These are phyloP conservation scores for Rhineura floridana DNA, from an alignment of 2,113 vertebrate genomes.

Conservation along the genomic window DNA sequence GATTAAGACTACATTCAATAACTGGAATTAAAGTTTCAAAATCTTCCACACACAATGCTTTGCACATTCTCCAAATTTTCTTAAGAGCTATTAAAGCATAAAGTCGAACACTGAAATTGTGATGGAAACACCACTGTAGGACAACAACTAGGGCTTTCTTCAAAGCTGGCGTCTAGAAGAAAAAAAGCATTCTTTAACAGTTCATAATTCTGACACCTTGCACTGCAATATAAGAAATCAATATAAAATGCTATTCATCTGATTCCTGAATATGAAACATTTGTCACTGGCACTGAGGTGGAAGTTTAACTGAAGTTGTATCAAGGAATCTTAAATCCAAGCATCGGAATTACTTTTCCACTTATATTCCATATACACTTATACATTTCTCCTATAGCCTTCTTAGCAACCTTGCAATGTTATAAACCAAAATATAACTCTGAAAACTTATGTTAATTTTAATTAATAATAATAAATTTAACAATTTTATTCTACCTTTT, in stretches of 20 bases:
- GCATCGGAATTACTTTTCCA: background rate
- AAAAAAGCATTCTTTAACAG: slow-evolving; percentile 4
- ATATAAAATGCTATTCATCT: background rate
- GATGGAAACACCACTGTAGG: slow-evolving; percentile 91
- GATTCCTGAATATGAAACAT: background rate
- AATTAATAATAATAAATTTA: background rate
- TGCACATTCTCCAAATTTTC: slow-evolving; percentile 85
- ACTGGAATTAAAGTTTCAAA: slow-evolving; percentile 80
- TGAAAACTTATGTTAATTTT: background rate
- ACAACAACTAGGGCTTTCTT: slow-evolving; percentile 81
- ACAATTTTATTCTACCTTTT: background rate
- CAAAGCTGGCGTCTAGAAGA: slow-evolving; percentile 74
- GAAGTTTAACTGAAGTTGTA: background rate
- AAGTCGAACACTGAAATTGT: slow-evolving; percentile 92
- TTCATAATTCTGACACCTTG: background rate
- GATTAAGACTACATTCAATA: slow-evolving; percentile 86
- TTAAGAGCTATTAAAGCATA: slow-evolving; percentile 91
- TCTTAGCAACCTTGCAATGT: background rate
- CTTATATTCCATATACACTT: background rate
- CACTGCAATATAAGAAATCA: background rate
- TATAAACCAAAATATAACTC: background rate
- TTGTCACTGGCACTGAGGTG: background rate
- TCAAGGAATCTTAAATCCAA: background rate
- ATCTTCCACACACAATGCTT: slow-evolving; percentile 59
- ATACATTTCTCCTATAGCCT: background rate